Evolutionary conservation across 1,140 invertebrate species (phyloP), one percentile per base, ranked within the genome.

Genomic region (Bursaphelenchus mucronatus): DNA sequence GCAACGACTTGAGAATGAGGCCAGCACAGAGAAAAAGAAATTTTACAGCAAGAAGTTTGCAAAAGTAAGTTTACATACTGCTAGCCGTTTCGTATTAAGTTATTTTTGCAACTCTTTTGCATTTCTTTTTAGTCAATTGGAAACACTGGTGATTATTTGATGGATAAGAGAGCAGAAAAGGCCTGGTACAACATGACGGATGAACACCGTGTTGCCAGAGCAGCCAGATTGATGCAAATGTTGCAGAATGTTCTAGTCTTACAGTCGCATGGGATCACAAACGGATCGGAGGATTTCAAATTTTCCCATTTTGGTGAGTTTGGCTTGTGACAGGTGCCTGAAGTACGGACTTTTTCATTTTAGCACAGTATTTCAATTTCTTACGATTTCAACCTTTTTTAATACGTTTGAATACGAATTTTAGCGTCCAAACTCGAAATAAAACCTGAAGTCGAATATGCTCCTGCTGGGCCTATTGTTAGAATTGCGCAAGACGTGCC

Each of bases 141-240:
- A n/a, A n/a, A 53, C 17, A 21, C 41, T 4, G 64, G 64, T 13
- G 64, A 66, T 53, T 45, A 52, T 11, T 39, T 66, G 0, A 17
- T 66, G 45, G n/a, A n/a, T 39, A 19, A 53, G 11, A 19, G 15
- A 8, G 64, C 64, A 3, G 17, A 52, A 15, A 11, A 30, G 11
- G 64, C 64, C 9, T 66, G 64, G 64, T 17, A n/a, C n/a, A 17
- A 67, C 15, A 15, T 66, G 47, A 11, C 30, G 7, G 8, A 55
- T 10, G 39, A 55, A 0, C 15, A 43, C 30, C 66, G 63, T 2
- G 47, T 66, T 0, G 59, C 66, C 8, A 41, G 43, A n/a, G 64
- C 64, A 5, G 43, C 64, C 4, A 19, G 41, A 15, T 39, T 66
- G 17, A 66, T 66, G 64, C 50, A 39, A 1, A 17, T 67, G 21